Evolutionary conservation across 2,888 invertebrate species (phyloP).

Genomic region (Pseudeuparius sepicola): DNA sequence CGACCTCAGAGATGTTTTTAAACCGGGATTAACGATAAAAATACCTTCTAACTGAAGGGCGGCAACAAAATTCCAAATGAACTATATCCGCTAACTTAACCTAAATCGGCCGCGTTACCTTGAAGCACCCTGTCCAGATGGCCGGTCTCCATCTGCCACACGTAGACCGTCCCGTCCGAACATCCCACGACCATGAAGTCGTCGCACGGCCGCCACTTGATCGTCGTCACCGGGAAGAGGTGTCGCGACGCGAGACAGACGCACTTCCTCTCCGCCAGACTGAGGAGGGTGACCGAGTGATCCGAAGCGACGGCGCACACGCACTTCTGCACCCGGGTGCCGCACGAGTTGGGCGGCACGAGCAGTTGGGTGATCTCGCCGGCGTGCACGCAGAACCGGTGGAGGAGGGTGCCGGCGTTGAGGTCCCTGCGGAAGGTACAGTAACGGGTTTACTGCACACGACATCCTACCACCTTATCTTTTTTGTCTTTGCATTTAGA

Average conservation of each 20-base stretch:
- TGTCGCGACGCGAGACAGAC: conserved; percentile 87
- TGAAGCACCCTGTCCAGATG: conserved; percentile 92
- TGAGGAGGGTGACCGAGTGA: conserved; percentile 91
- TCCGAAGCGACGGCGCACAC: conserved; percentile 96
- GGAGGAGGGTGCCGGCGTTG: conserved; percentile 76
- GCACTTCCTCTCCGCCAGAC: conserved; percentile 86
- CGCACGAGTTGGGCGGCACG: conserved; percentile 87
- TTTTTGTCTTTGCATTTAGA: too few species aligned
- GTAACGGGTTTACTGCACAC: too few species aligned
- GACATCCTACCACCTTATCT: too few species aligned
- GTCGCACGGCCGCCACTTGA: conserved; percentile 94
- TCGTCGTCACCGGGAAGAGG: conserved; percentile 88
- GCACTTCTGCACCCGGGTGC: conserved; percentile 82
- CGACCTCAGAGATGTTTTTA: too few species aligned
- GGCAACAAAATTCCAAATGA: too few species aligned
- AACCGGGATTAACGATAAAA: too few species aligned
- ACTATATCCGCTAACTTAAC: too few species aligned
- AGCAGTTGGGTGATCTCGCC: conserved; percentile 92
- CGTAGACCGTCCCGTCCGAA: conserved; percentile 95
- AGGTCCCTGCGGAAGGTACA: too few species aligned
- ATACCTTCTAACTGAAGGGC: too few species aligned
- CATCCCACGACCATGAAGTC: conserved; percentile 97
- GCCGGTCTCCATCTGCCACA: conserved; percentile 99
- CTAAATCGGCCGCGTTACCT: too few species aligned
- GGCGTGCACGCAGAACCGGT: conserved; percentile 95